These are phyloP conservation scores for Odontomyia ornata DNA, from an alignment of 2,888 invertebrate species.

Conservation along the genomic window DNA sequence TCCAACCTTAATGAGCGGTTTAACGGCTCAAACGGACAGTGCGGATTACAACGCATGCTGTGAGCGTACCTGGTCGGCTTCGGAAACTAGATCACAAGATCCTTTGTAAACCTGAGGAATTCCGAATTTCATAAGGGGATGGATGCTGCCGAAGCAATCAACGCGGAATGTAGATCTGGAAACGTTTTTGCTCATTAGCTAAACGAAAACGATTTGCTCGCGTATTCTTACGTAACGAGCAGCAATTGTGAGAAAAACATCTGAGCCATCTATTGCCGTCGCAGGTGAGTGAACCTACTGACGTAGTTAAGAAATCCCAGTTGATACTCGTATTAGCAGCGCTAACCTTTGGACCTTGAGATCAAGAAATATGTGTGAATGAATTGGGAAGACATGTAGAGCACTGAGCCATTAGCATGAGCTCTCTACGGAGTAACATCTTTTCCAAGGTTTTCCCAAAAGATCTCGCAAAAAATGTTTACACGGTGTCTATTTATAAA, in stretches of 20 bases:
- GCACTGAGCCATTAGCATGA: too few species aligned
- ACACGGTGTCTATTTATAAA: too few species aligned
- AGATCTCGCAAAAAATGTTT: too few species aligned
- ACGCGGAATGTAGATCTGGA: neutral
- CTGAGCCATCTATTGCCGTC: too few species aligned
- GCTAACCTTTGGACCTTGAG: too few species aligned
- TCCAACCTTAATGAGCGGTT: slow-evolving; percentile 4
- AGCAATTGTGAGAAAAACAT: neutral
- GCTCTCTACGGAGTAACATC: too few species aligned
- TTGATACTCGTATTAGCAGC: too few species aligned
- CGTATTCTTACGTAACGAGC: neutral
- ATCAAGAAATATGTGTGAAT: too few species aligned
- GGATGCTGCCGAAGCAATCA: neutral
- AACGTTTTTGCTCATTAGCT: neutral
- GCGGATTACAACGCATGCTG: neutral
- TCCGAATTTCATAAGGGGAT: neutral
- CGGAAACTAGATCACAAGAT: neutral
- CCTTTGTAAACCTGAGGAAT: neutral
- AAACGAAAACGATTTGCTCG: neutral
- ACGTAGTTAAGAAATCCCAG: too few species aligned
- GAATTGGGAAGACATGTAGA: too few species aligned
- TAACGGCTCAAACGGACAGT: neutral
- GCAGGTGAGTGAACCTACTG: too few species aligned
- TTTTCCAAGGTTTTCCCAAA: too few species aligned
- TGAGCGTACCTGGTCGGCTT: neutral